These are phyloP conservation scores for Drosophila pandora DNA, from an alignment of 1,140 invertebrate species.

Conservation along the genomic window DNA sequence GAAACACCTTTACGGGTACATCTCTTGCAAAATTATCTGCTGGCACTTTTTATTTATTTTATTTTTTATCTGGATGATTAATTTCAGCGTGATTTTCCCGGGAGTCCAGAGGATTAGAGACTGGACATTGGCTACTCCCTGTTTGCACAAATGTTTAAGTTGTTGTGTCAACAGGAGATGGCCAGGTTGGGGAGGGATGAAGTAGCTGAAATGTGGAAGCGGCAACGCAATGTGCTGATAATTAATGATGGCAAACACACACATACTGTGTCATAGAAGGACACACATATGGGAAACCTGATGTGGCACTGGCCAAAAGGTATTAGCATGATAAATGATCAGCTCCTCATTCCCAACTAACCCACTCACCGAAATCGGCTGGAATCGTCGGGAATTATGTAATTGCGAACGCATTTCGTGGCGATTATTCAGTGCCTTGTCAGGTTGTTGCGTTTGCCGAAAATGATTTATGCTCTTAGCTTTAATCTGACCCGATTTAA, in stretches of 20 bases:
- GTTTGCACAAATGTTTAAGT: conserved; percentile 75
- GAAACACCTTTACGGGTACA: conserved; percentile 21
- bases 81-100: conserved; percentile 47
- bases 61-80: conserved; percentile 39
- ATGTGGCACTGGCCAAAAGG: conserved; percentile 46
- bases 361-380: conserved; percentile 44
- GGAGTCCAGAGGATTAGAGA: conserved; percentile 46
- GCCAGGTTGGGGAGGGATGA: background rate
- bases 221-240: conserved; percentile 55
- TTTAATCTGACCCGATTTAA: conserved; percentile 47
- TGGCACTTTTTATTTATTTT: conserved; percentile 10
- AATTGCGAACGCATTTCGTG: conserved; percentile 48
- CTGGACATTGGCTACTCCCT: conserved; percentile 57
- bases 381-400: conserved; percentile 54
- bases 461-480: conserved; percentile 33
- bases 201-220: background rate
- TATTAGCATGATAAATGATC: conserved; percentile 78
- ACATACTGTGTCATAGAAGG: background rate
- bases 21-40: conserved; percentile 40
- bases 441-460: conserved; percentile 38
- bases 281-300: conserved; percentile 33
- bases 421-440: conserved; percentile 48
- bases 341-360: conserved; percentile 28
- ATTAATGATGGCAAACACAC: conserved; percentile 67
- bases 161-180: conserved; percentile 70